Evolutionary conservation across 1,140 invertebrate genomes (phyloP), one percentile per base, ranked within the genome.

Genomic region (Microplitis mediator): DNA sequence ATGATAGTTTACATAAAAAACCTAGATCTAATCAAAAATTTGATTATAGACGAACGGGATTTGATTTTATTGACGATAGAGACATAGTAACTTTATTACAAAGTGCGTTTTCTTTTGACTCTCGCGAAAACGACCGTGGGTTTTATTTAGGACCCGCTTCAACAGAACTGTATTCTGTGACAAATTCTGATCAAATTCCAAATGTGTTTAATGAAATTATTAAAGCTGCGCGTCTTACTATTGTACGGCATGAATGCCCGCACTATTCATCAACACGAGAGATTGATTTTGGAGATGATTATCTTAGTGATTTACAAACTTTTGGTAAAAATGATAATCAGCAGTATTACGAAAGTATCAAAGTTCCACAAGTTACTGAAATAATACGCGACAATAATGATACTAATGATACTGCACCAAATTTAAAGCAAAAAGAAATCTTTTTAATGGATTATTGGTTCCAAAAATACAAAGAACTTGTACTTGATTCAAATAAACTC

Each of bases 171-270:
- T 74, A 74, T 51, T 73, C 73, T 0, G 11, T 70, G 4, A 45
- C 6, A 3, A 45, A 45, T 23, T 45, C 70, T 8, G 61, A 74
- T 32, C 60, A 68, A 54, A 52, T 74, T 6, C 68, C 64, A 4
- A 58, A 67, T 52, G 68, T 73, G 0, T 62, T 76, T 6, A n/a
- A 62, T n/a, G 75, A 76, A 39, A 76, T 76, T 34, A 71, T 74
- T 13, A 74, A 73, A 54, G 68, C 71, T 6, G 68, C 73, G 11
- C 31, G 51, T 4, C 8, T 68, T 11, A 50, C 35, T 36, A 11
- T 36, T 6, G 34, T 45, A 9, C 58, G 45, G 3, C 51, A 73
- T 62, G 35, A 66, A 5, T 74, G 35, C 3, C 1, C 45, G 32
- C 52, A 39, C 39, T 50, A 70, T 16, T 23, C 34, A 16, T 35